Evolutionary conservation across 2,888 invertebrate species (phyloP).

Genomic region (Ornithoptera alexandrae): DNA sequence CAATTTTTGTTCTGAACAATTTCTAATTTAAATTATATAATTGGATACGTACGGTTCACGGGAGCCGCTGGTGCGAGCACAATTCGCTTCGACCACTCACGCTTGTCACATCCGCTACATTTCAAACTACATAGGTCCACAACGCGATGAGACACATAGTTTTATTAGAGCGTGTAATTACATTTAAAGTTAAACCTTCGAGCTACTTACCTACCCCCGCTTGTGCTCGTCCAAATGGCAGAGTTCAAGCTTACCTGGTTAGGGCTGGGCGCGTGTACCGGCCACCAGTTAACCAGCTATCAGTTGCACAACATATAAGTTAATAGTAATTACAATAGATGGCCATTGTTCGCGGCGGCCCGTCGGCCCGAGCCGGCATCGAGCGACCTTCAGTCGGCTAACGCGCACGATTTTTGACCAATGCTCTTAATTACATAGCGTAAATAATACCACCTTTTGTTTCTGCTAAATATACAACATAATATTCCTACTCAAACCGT

Average conservation of each 20-base stretch:
- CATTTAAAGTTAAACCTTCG: constrained; percentile 28
- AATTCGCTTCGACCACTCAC: constrained; percentile 24
- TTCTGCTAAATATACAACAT: background rate
- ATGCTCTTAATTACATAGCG: constrained; percentile 48
- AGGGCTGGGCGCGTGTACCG: constrained; percentile 54
- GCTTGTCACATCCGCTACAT: constrained; percentile 28
- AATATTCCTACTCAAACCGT: too few species aligned
- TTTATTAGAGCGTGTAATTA: constrained; percentile 36
- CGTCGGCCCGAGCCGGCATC: constrained; percentile 60
- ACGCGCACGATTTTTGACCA: constrained; percentile 73
- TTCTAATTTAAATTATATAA: constrained; percentile 28
- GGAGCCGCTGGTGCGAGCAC: constrained; percentile 15
- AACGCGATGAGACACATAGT: constrained; percentile 38
- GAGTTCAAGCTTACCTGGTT: constrained; percentile 36
- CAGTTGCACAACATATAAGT: constrained; percentile 69
- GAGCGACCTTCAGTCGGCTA: constrained; percentile 66
- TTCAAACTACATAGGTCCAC: constrained; percentile 34
- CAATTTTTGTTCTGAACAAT: constrained; percentile 19
- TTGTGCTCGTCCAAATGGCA: constrained; percentile 23
- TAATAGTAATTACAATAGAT: constrained; percentile 77
- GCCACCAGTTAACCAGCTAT: constrained; percentile 42
- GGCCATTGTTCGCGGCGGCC: constrained; percentile 74
- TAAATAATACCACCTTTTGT: constrained; percentile 37
- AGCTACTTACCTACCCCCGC: constrained; percentile 11
- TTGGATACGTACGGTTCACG: constrained; percentile 17